These are phyloP conservation scores for Montipora cactus DNA, from an alignment of 64 coral and sea anemone species.

Conservation along the genomic window DNA sequence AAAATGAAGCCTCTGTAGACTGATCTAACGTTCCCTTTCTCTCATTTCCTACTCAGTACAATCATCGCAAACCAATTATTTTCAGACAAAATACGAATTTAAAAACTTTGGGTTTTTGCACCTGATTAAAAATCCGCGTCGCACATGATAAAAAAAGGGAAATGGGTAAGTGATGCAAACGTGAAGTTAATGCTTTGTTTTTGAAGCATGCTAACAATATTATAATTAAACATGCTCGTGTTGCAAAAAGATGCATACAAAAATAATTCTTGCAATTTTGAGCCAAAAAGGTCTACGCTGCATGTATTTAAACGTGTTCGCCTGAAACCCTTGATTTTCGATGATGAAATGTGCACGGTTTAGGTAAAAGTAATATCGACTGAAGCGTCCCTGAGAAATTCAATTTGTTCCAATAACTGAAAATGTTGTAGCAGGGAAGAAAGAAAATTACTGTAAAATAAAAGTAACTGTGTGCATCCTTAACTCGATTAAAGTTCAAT, in stretches of 20 bases:
- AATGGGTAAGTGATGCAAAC: too few relatives aligned
- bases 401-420: neutral
- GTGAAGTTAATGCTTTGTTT: too few relatives aligned
- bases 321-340: neutral
- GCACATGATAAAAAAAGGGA: too few relatives aligned
- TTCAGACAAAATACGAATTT: too few relatives aligned
- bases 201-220: too few relatives aligned
- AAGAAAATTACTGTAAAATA: too few relatives aligned
- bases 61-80: too few relatives aligned
- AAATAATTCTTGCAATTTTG: neutral
- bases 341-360: neutral
- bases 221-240: too few relatives aligned
- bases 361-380: neutral
- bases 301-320: slow-evolving; percentile 28
- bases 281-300: slow-evolving; percentile 37
- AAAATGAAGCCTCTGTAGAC: neutral
- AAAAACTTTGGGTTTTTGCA: too few relatives aligned
- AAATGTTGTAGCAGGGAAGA: neutral
- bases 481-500: neutral
- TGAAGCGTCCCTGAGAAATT: neutral
- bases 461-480: neutral
- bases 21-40: neutral
- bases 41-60: too few relatives aligned
- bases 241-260: neutral
- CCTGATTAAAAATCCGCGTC: too few relatives aligned